Evolutionary conservation across 2,113 vertebrate genomes (phyloP), one percentile per base, ranked within the genome.

Genomic region (Pitta sordida): DNA sequence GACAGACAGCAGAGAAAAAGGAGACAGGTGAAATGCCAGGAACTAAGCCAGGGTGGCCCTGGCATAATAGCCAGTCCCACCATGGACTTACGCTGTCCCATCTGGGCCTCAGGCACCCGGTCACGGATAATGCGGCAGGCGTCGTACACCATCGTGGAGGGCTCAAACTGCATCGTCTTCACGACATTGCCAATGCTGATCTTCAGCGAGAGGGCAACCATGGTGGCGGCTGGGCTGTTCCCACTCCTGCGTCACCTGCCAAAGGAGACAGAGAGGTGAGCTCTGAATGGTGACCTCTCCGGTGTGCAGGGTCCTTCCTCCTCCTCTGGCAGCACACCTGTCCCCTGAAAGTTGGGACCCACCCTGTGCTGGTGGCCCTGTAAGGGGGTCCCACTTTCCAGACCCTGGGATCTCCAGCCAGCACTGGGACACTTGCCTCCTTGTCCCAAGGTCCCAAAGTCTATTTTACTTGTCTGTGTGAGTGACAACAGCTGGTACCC

Each of bases 131-230:
- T 99, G 20, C 98, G 98, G 95, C 99, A 99, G 81, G 99, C 99
- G 0, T 99, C 99, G 0, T 99, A 99, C 87, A 99, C 99, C 99
- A 99, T 98, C 71, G 99, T 99, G 95, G 99, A 99, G 13, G 99
- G 99, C 96, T 99, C 99, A 10, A 99, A 99, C 97, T 99, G 99
- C 99, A 99, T 99, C 0, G 99, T 99, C 98, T 99, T 99, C 97
- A 99, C 98, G 95, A 99, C 99, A 71, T 99, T 99, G 55, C 99
- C 99, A 11, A 99, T 99, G 86, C 99, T 98, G 96, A 99, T 99
- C 98, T 99, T 99, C 94, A 99, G 97, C 1, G 99, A 99, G 74
- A 99, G 97, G n/a, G 99, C 99, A 95, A 99, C 99, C 99, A 99
- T 99, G 98, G 96, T 96, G 98, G 98, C 98, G 27, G 97, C 73